A percentile compares a stretch with the other conserved stretches of the same genome.
Conservation (phyloP, 2,888 invertebrate genomes). For the Exocentrus adspersus region DNA sequence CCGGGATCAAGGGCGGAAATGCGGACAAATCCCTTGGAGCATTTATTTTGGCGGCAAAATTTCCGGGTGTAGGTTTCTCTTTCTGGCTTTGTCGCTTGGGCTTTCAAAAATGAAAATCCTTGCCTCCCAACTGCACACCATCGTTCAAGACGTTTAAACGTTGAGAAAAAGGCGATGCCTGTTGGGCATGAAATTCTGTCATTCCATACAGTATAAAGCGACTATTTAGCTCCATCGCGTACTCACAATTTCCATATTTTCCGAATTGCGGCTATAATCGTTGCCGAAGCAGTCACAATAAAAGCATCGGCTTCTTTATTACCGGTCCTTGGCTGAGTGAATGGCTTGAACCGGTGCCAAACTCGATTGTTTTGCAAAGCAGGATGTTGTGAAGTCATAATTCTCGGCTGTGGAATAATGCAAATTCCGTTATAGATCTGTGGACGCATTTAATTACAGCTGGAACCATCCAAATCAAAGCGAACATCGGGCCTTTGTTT, state of each 20-base stretch:
- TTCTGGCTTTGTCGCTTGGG: neutral
- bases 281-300: too few species aligned
- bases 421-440: slow-evolving; percentile 10
- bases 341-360: slow-evolving; percentile 8
- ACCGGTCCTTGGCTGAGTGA: neutral
- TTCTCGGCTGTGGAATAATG: slow-evolving; percentile 4
- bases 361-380: neutral
- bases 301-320: too few species aligned
- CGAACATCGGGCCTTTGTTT: slow-evolving; percentile 15
- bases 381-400: slow-evolving; percentile 7
- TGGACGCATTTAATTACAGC: slow-evolving; percentile 16
- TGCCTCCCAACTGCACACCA: too few species aligned
- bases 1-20: neutral
- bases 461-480: slow-evolving; percentile 16
- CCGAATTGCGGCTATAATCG: too few species aligned
- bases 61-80: neutral
- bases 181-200: too few species aligned
- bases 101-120: neutral
- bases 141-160: too few species aligned
- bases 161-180: too few species aligned
- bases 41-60: neutral
- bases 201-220: too few species aligned
- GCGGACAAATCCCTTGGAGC: neutral
- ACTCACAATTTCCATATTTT: too few species aligned
- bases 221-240: too few species aligned